These are phyloP conservation scores for Pseudomugil tenellus DNA, from an alignment of 2,797 vertebrate genomes.

Conservation along the genomic window DNA sequence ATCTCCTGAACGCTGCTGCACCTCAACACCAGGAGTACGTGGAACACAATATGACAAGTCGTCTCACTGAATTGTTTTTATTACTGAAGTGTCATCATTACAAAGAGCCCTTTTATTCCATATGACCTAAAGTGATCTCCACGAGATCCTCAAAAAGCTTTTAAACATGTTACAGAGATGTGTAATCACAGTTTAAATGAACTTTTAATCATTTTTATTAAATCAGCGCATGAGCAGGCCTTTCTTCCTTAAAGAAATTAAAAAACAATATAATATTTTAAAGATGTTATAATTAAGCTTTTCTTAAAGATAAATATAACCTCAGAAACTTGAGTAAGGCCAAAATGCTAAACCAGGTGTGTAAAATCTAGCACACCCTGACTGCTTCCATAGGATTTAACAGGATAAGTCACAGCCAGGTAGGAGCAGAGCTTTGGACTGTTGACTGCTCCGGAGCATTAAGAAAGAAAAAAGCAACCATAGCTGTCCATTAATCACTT, in stretches of 20 bases:
- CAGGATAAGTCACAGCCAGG: background rate
- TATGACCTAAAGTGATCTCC: background rate
- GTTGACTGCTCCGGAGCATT: background rate
- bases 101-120: background rate
- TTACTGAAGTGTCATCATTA: constrained; percentile 19
- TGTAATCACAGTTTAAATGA: background rate
- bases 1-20: constrained; percentile 62
- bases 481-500: background rate
- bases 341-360: background rate
- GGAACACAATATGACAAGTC: constrained; percentile 43
- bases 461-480: background rate
- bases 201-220: background rate
- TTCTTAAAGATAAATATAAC: background rate
- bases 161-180: background rate
- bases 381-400: background rate
- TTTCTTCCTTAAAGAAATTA: background rate
- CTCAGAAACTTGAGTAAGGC: background rate
- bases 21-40: constrained; percentile 56
- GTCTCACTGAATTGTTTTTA: constrained; percentile 41
- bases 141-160: background rate
- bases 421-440: background rate
- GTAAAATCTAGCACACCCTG: background rate
- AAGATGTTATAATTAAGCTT: background rate
- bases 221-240: background rate
- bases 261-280: background rate